Conservation (phyloP, 2,113 vertebrate species). For the Anoplopoma fimbria region DNA sequence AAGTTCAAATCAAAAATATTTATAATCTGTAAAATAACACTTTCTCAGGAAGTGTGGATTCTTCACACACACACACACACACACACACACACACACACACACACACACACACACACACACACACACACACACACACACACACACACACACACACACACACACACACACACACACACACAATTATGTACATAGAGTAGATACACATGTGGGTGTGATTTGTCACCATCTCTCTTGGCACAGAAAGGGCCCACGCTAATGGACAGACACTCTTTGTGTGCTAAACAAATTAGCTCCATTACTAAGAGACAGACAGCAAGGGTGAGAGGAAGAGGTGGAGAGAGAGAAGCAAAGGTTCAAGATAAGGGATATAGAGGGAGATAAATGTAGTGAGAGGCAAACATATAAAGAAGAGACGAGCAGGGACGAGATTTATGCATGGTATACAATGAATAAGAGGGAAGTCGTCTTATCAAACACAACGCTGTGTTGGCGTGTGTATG, state of each 20-base stretch:
- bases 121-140: not conserved
- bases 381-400: conserved; percentile 41
- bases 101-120: conserved; percentile 17
- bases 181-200: conserved; percentile 54
- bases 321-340: conserved; percentile 58
- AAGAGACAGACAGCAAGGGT: conserved; percentile 71
- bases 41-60: not conserved
- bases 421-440: conserved; percentile 35
- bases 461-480: conserved; percentile 39
- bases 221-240: conserved; percentile 77
- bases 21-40: not conserved
- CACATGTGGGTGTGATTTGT: conserved; percentile 78
- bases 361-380: conserved; percentile 38
- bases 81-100: conserved; percentile 15
- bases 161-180: conserved; percentile 9
- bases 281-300: conserved; percentile 87
- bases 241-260: conserved; percentile 81
- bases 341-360: conserved; percentile 30
- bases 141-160: conserved; percentile 4
- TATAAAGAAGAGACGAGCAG: conserved; percentile 52
- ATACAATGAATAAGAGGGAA: conserved; percentile 28
- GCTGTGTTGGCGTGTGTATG: conserved; percentile 24
- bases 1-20: not conserved
- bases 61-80: conserved; percentile 6
- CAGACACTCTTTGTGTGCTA: conserved; percentile 82